phyloP scores from a whole-genome alignment of 2,113 vertebrate genomes.

The Mesoclemmys tuberculata region DNA sequence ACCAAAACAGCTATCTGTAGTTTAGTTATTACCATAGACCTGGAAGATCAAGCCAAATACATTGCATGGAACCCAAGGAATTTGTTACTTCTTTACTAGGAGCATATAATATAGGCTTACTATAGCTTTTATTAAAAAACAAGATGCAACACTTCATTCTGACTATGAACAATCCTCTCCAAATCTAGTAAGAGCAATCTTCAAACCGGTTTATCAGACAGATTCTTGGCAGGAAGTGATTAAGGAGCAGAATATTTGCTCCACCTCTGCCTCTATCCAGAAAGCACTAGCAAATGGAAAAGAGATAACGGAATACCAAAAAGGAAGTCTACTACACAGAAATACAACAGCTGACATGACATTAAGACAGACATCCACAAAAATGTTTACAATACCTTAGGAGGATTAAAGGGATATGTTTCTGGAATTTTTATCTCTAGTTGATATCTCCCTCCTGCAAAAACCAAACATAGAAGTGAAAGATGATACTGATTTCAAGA shows the following conservation, averaged over 20 bases:
- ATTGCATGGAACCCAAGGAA: neutral
- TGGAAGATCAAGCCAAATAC: neutral
- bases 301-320: neutral
- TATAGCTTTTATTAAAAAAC: neutral
- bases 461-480: constrained; percentile 26
- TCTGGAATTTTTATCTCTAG: constrained; percentile 99
- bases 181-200: neutral
- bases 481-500: constrained; percentile 1
- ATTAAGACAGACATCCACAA: neutral
- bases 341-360: neutral
- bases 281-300: fast-evolving
- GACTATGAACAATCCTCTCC: neutral
- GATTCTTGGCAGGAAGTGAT: neutral
- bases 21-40: neutral
- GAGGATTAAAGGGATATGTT: constrained; percentile 99
- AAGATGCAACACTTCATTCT: neutral
- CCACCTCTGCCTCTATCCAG: neutral
- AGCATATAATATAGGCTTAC: neutral
- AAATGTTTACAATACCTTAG: constrained; percentile 88
- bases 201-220: neutral
- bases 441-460: constrained; percentile 94
- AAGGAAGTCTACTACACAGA: neutral
- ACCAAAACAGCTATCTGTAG: neutral
- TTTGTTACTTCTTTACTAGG: neutral
- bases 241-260: neutral